Conservation (phyloP, 2,797 vertebrate species). For the Spizella passerina region DNA sequence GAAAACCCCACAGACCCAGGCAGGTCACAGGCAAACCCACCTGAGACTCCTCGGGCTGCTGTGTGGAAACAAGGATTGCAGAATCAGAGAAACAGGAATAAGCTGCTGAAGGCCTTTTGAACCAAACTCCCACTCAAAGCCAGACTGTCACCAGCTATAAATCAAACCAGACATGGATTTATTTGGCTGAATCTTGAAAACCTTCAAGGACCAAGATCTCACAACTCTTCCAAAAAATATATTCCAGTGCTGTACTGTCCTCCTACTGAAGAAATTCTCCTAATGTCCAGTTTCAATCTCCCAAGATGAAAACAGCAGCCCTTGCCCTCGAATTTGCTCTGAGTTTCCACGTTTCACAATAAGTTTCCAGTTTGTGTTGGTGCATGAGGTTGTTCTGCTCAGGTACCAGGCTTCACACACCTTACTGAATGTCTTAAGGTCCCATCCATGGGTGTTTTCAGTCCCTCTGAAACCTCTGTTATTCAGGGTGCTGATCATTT, state of each 20-base stretch:
- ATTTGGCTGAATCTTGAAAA: background rate
- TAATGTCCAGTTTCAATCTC: background rate
- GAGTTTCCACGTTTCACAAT: background rate
- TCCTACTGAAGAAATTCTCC: background rate
- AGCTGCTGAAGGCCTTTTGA: background rate
- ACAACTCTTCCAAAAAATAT: background rate
- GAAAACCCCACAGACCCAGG: background rate
- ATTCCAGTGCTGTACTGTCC: background rate
- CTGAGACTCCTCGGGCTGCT: background rate
- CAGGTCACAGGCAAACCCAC: background rate
- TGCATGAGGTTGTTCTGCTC: background rate
- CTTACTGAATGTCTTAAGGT: background rate
- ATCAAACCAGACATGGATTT: background rate
- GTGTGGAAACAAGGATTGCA: background rate
- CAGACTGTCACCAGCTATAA: background rate
- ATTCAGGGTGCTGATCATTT: background rate
- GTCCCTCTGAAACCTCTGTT: background rate
- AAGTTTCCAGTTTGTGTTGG: background rate
- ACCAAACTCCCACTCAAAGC: background rate
- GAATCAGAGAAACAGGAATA: background rate
- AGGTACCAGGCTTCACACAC: background rate
- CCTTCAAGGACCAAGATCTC: background rate
- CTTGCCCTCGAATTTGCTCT: background rate
- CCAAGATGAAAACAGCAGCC: background rate
- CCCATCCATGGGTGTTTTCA: background rate